Base-by-base conservation (phyloP, 2,888 invertebrate genomes). In the Tipula vernalis region DNA sequence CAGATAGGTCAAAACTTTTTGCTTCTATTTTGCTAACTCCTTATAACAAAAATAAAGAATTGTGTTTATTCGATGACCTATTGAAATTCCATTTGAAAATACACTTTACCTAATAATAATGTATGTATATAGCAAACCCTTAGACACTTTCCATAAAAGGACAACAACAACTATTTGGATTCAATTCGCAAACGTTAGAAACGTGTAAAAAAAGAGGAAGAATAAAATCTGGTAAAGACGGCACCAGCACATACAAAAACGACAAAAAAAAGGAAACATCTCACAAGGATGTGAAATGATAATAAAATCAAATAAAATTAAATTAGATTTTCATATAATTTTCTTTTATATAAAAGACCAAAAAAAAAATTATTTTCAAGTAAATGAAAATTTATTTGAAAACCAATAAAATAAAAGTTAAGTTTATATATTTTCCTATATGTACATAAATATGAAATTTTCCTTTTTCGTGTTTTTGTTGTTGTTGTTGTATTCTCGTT, bases 281-380 rank as follows among this genome's bases (percentile, higher is more conserved):
- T 71, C 71, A 71, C 71, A 71, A 71, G 71, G 71, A 71, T 71
- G 71, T 71, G 71, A 71, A 71, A 71, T 28, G 71, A 71, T 71
- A 71, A 71, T 71, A 71, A 71, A 71, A 71, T 71, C 71, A 71
- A 71, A 71, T 71, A 71, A 71, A 71, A 71, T 71, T 71, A 71
- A 71, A 71, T 71, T 71, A 71, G 71, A 71, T 71, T 71, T 71
- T 71, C 71, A 71, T 71, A 71, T 71, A 71, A 71, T 71, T 71
- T 71, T 71, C 71, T 18, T 51, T 28, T 18, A 15, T 57, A 57
- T 71, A 71, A 28, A 71, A 71, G 71, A 57, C 51, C 51, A 57
- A 57, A 71, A 71, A 71, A 28, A 28, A 10, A 10, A 28, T 12
- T 28, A n/a, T 71, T 71, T 71, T 71, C 28, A 71, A 71, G 28